Evolutionary conservation across 1,140 invertebrate genomes (phyloP), one percentile per base, ranked within the genome.

Genomic region (Bombyx mori): DNA sequence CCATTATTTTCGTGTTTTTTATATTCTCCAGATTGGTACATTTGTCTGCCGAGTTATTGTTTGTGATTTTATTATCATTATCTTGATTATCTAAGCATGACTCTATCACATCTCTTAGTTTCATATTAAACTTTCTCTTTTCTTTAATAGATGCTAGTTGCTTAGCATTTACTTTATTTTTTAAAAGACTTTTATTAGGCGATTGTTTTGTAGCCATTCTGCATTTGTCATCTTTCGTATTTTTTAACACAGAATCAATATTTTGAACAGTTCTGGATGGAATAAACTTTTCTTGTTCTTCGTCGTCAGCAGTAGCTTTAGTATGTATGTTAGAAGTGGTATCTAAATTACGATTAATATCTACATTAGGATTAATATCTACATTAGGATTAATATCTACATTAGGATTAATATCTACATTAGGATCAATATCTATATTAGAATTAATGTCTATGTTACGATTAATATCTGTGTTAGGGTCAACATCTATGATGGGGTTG

Each of bases 121-220:
- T 82, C 74, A 78, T 85, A 62, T 85, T 85, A 54, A 85, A 85
- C 57, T 80, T 70, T 59, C 84, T 72, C 51, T 87, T 87, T 61
- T 76, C 62, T 62, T 77, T 64, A 54, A 85, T 87, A 56, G 65
- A 70, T 49, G 82, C 84, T 50, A 72, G 52, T 61, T 77, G 78
- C 62, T 83, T 76, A 50, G 75, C 68, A 22, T 42, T 48, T 42
- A 49, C n/a, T 49, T 56, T 56, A 42, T 44, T 54, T 51, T 55
- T 60, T 9, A 44, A 6, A 7, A 60, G 7, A 7, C 26, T 26
- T 10, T 48, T 54, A 43, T 43, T 54, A 10, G 52, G 9, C 18
- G 45, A 42, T 49, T 7, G 6, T 43, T 8, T 35, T 10, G 48
- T 47, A 10, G 22, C 45, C 49, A 18, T 57, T 44, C 42, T 54